Percentiles rank a stretch among this genome's conserved stretches.
phyloP scores from a whole-genome alignment of 2,113 vertebrate species.

The Pycnonotus jocosus region DNA sequence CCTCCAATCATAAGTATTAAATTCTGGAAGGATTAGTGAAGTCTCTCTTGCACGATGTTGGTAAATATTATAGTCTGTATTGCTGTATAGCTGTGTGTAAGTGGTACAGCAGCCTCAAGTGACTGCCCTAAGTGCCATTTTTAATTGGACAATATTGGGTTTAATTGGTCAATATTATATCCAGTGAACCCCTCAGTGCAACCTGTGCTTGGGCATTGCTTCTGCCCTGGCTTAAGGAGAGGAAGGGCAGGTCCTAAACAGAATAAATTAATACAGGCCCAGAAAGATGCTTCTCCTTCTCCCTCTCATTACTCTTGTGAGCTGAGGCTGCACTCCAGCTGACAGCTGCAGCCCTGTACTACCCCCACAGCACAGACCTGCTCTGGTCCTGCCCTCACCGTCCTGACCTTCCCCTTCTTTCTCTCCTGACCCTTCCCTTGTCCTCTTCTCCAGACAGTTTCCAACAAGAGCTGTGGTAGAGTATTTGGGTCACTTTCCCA shows the following conservation, averaged over 20 bases:
- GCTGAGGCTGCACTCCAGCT: neutral
- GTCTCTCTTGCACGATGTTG: neutral
- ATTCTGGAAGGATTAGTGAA: neutral
- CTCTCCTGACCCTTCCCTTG: slow-evolving; percentile 65
- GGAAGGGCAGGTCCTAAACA: neutral
- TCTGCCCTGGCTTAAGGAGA: neutral
- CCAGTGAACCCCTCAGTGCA: neutral
- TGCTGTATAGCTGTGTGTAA: neutral
- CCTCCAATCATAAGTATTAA: neutral
- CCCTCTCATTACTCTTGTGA: neutral
- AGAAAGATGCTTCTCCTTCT: neutral
- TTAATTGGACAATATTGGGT: neutral
- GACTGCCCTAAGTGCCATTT: neutral
- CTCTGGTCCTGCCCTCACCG: neutral
- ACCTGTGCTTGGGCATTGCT: neutral
- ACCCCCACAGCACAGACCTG: neutral
- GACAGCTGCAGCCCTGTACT: neutral
- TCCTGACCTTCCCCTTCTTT: neutral
- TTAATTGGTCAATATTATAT: neutral
- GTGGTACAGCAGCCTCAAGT: neutral
- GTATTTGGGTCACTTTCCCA: slow-evolving; percentile 70
- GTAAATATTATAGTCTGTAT: neutral
- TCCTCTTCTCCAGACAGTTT: slow-evolving; percentile 80
- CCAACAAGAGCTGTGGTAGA: slow-evolving; percentile 72
- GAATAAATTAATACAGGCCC: neutral